phyloP scores from a whole-genome alignment of 2,888 invertebrate genomes.

The Cerastoderma edule region DNA sequence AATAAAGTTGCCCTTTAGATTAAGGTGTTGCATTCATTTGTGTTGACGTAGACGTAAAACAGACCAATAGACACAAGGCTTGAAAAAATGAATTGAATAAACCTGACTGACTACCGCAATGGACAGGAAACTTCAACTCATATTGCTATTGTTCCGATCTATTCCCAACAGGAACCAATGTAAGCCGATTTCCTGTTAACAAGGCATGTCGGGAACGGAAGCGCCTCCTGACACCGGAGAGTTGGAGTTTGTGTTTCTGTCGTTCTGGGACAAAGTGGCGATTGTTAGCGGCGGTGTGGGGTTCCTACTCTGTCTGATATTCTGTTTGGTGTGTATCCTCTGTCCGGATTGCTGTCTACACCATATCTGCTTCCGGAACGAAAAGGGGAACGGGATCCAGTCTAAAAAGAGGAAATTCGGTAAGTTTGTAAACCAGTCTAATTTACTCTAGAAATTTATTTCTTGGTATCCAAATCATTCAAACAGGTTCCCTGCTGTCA shows the following conservation, averaged over 20 bases:
- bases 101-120: too few species aligned
- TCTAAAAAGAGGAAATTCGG: slow-evolving; percentile 31
- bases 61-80: too few species aligned
- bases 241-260: slow-evolving; percentile 48
- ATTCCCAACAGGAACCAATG: too few species aligned
- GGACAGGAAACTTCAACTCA: too few species aligned
- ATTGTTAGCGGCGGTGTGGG: slow-evolving; percentile 64
- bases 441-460: background rate
- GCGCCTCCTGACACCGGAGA: slow-evolving; percentile 22
- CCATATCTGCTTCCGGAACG: slow-evolving; percentile 55
- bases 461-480: background rate
- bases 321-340: slow-evolving; percentile 66
- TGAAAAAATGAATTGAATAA: too few species aligned
- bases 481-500: background rate
- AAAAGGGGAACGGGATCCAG: slow-evolving; percentile 19
- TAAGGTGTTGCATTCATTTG: too few species aligned
- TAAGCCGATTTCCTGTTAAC: too few species aligned
- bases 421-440: slow-evolving; percentile 2
- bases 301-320: slow-evolving; percentile 59
- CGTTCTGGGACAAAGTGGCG: slow-evolving; percentile 70
- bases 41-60: too few species aligned
- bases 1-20: too few species aligned
- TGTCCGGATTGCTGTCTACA: slow-evolving; percentile 68
- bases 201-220: slow-evolving; percentile 22
- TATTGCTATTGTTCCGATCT: too few species aligned